phyloP scores from a whole-genome alignment of 2,797 vertebrate genomes.

The Gambusia yucatana region DNA sequence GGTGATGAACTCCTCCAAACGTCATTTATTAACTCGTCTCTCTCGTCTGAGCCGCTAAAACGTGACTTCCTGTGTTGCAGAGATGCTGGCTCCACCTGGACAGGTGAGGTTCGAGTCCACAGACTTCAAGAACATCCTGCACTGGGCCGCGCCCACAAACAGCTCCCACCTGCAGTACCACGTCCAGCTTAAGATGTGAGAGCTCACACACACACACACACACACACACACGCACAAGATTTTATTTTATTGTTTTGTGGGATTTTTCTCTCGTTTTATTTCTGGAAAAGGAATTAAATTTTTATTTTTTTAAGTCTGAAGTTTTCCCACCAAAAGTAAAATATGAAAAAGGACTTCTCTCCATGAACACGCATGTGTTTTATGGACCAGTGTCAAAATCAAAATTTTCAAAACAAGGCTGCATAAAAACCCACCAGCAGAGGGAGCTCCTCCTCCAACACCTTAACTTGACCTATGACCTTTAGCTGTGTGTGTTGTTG shows the following conservation, averaged over 20 bases:
- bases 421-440: neutral
- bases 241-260: neutral
- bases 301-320: neutral
- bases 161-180: constrained; percentile 56
- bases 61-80: constrained; percentile 16
- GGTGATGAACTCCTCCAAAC: neutral
- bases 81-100: constrained; percentile 42
- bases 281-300: no score
- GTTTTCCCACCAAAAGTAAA: neutral
- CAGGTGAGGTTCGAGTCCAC: constrained; percentile 75
- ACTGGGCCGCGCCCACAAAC: constrained; percentile 63
- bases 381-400: neutral
- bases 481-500: neutral
- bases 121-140: constrained; percentile 76
- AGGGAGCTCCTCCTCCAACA: neutral
- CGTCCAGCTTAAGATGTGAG: constrained; percentile 85
- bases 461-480: neutral
- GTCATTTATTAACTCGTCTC: no score
- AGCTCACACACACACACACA: neutral
- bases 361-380: no score
- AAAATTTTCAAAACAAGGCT: neutral
- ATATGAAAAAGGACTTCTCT: neutral
- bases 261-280: neutral
- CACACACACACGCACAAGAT: neutral
- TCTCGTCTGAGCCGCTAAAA: neutral